Evolutionary conservation across 2,113 vertebrate genomes (phyloP).

Genomic region (Tilapia sparmanii): DNA sequence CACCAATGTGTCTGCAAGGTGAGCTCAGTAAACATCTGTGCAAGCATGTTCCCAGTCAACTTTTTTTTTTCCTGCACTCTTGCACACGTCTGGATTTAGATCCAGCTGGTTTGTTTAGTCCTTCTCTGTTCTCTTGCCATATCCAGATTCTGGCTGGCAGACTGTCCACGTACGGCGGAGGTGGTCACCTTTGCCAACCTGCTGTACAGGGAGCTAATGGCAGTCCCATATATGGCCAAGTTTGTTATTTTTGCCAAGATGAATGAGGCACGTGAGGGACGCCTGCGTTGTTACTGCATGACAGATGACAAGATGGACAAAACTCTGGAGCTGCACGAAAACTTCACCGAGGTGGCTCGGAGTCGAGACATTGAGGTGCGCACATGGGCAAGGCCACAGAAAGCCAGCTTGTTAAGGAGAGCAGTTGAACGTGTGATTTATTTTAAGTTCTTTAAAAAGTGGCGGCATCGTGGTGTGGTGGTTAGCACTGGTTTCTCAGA

Average conservation of each 20-base stretch:
- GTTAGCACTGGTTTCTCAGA: not conserved
- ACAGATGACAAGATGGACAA: slow-evolving; percentile 98
- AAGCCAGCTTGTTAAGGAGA: not conserved
- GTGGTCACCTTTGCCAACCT: slow-evolving; percentile 89
- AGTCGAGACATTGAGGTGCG: slow-evolving; percentile 96
- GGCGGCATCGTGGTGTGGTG: not conserved
- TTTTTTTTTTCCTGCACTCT: not conserved
- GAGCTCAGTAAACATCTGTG: slow-evolving; percentile 20
- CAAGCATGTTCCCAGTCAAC: not conserved
- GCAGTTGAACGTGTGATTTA: not conserved
- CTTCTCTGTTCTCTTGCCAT: not conserved
- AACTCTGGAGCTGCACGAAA: slow-evolving; percentile 94
- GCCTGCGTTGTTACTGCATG: slow-evolving; percentile 98
- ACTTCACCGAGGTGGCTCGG: slow-evolving; percentile 92
- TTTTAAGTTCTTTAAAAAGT: not conserved
- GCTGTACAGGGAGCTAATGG: slow-evolving; percentile 88
- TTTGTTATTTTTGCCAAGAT: slow-evolving; percentile 98
- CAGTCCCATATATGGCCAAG: slow-evolving; percentile 96
- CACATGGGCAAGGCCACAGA: not conserved
- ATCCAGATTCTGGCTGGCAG: slow-evolving; percentile 92
- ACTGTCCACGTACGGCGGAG: slow-evolving; percentile 92
- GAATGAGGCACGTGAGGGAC: slow-evolving; percentile 88
- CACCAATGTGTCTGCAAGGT: slow-evolving; percentile 98
- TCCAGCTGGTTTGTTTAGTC: not conserved
- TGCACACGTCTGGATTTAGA: not conserved